These are phyloP conservation scores for Celastrina argiolus DNA, from an alignment of 2,888 invertebrate species.

Conservation along the genomic window DNA sequence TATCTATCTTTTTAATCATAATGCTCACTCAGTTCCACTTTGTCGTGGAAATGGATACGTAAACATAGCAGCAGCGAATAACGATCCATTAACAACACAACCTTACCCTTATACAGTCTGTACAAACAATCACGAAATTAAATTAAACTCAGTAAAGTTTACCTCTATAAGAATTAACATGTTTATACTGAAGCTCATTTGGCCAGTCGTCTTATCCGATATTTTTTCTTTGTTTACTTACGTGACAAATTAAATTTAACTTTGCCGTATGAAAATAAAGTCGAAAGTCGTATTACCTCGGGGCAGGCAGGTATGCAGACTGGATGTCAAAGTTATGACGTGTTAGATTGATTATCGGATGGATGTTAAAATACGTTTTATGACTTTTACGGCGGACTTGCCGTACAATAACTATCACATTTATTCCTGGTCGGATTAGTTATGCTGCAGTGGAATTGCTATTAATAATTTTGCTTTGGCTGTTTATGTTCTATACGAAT, in stretches of 20 bases:
- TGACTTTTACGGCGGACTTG: constrained; percentile 71
- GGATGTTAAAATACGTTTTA: constrained; percentile 79
- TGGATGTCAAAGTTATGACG: constrained; percentile 79
- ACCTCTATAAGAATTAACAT: constrained; percentile 74
- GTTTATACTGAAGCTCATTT: constrained; percentile 73
- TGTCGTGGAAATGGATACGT: background rate
- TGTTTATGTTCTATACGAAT: background rate
- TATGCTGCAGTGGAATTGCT: constrained; percentile 26
- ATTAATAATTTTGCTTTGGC: constrained; percentile 14
- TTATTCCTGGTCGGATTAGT: constrained; percentile 55
- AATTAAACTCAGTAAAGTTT: constrained; percentile 47
- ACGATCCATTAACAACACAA: background rate
- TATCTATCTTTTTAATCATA: too few relatives aligned
- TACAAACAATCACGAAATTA: constrained; percentile 21
- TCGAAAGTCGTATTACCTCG: constrained; percentile 36
- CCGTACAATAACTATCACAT: constrained; percentile 62
- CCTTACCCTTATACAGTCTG: background rate
- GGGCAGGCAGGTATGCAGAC: constrained; percentile 52
- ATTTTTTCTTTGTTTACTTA: constrained; percentile 52
- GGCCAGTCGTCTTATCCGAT: constrained; percentile 54
- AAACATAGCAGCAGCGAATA: background rate
- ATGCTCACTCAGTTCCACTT: too few relatives aligned
- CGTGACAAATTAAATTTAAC: constrained; percentile 33
- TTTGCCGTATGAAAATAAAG: constrained; percentile 38
- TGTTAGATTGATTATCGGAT: constrained; percentile 79